These are phyloP conservation scores for Thera obeliscata DNA, from an alignment of 2,888 invertebrate genomes.

Conservation along the genomic window DNA sequence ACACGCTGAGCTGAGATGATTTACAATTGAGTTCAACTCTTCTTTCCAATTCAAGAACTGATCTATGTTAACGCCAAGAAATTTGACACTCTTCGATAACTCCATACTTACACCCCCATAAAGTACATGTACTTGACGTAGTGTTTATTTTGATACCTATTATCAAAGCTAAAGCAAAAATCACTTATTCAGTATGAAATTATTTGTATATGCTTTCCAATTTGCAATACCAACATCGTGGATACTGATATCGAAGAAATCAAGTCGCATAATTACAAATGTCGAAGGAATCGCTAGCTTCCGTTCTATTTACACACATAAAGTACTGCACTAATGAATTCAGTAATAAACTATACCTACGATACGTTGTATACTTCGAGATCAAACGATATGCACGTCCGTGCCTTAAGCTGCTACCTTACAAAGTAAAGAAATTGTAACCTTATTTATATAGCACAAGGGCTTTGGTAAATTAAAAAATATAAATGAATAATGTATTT, in stretches of 20 bases:
- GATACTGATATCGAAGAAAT: constrained; percentile 9
- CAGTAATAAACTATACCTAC: constrained; percentile 61
- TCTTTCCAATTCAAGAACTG: too few species aligned
- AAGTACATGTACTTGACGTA: too few species aligned
- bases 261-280: constrained; percentile 14
- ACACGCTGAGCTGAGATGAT: too few species aligned
- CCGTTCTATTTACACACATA: constrained; percentile 81
- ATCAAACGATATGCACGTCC: constrained; percentile 77
- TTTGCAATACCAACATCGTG: constrained; percentile 5
- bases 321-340: constrained; percentile 72
- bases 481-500: constrained; percentile 20
- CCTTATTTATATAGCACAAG: constrained; percentile 21
- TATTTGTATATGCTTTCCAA: neutral
- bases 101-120: too few species aligned
- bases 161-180: too few species aligned
- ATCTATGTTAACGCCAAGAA: too few species aligned
- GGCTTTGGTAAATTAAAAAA: constrained; percentile 9
- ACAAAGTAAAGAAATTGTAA: constrained; percentile 30
- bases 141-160: too few species aligned
- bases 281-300: constrained; percentile 62
- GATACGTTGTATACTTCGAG: constrained; percentile 47
- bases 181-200: too few species aligned
- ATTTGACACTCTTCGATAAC: too few species aligned
- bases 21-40: too few species aligned
- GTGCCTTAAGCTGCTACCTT: constrained; percentile 47